phyloP scores from a whole-genome alignment of 2,797 vertebrate species.

The Macropodus opercularis region DNA sequence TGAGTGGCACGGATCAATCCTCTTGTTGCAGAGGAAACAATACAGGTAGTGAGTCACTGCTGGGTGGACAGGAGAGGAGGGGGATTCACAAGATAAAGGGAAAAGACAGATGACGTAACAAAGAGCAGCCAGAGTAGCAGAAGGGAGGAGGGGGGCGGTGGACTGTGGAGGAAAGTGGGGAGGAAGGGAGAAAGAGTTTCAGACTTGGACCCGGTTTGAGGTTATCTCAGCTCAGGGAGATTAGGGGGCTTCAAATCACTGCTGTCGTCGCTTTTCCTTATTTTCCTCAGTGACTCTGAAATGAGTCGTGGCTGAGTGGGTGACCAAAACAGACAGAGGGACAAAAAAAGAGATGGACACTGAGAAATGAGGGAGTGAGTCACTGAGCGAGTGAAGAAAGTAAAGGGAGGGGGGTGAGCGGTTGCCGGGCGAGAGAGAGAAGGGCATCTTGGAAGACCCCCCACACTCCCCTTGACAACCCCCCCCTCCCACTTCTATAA shows the following conservation, averaged over 20 bases:
- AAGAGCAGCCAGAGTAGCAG: conserved; percentile 75
- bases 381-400: conserved; percentile 60
- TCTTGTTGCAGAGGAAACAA: conserved; percentile 79
- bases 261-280: conserved; percentile 6
- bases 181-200: conserved; percentile 48
- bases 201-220: conserved; percentile 70
- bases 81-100: conserved; percentile 68
- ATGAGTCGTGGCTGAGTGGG: conserved; percentile 64
- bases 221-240: conserved; percentile 51
- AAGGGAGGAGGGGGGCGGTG: conserved; percentile 46
- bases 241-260: conserved; percentile 24
- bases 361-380: conserved; percentile 64
- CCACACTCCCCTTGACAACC: conserved; percentile 64
- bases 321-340: conserved; percentile 54
- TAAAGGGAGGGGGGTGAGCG: conserved; percentile 49
- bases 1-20: conserved; percentile 77
- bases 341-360: conserved; percentile 57
- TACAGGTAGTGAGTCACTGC: conserved; percentile 83
- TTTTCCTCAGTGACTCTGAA: conserved; percentile 27
- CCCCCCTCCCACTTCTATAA: conserved; percentile 64
- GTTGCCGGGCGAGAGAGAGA: conserved; percentile 82
- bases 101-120: conserved; percentile 85
- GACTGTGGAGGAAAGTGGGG: conserved; percentile 31
- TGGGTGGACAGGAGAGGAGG: conserved; percentile 52
- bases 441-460: conserved; percentile 81